Conservation (phyloP, 1,140 invertebrate genomes). For the Brachionus paranguensis region DNA sequence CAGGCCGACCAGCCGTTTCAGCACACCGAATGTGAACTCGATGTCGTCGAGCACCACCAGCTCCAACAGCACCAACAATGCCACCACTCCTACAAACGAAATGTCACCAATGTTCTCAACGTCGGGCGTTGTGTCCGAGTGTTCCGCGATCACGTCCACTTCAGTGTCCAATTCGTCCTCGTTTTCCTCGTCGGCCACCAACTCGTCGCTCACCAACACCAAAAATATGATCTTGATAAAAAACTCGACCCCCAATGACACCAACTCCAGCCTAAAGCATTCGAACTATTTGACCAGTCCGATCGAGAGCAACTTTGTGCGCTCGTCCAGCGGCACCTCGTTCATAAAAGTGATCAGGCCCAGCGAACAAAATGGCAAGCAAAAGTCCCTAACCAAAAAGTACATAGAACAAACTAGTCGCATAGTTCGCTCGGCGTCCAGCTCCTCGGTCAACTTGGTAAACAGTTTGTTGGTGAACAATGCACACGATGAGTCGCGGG, state of each 20-base stretch:
- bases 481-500: neutral
- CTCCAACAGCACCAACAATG: neutral
- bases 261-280: neutral
- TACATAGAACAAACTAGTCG: slow-evolving; percentile 30
- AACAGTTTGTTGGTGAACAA: neutral
- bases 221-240: slow-evolving; percentile 17
- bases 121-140: neutral
- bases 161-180: slow-evolving; percentile 18
- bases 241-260: slow-evolving; percentile 2
- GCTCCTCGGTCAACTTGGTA: neutral
- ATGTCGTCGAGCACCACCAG: neutral
- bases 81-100: neutral
- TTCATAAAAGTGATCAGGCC: slow-evolving; percentile 17
- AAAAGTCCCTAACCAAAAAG: neutral
- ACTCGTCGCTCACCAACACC: neutral
- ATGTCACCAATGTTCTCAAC: neutral
- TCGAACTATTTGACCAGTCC: neutral
- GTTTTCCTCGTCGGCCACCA: neutral
- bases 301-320: neutral
- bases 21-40: neutral
- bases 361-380: neutral
- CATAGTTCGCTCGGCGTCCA: slow-evolving; percentile 9
- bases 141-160: neutral
- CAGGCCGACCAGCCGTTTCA: neutral
- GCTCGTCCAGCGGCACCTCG: neutral